Base-by-base conservation (phyloP, 2,113 vertebrate species). In the Nothocercus julius region DNA sequence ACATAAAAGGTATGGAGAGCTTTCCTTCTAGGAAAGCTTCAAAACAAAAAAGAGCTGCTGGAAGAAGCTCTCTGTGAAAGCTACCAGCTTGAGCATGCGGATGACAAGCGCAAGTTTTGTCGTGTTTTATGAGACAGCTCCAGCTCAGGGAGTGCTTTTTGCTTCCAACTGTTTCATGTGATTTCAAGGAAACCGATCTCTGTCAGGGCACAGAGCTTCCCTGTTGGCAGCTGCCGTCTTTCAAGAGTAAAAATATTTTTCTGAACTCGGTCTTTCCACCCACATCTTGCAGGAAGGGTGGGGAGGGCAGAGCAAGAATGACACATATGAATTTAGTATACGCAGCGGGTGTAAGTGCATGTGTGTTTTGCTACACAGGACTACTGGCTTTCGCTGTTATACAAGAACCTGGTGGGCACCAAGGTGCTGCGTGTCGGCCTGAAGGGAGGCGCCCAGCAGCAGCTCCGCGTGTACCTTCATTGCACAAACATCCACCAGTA, bases 381-480 rank as follows among this genome's bases (percentile, higher is more conserved):
- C 95, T 99, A 99, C 32, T 99, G 99, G 99, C 97, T 99, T 3
- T 99, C 99, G 1, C 94, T 99, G 51, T 96, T 99, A 42, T 99
- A 99, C 92, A 99, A 99, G 98, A 98, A 97, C 40, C 97, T 99
- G 18, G 99, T 99, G 22, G 99, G 99, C 62, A 97, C 97, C 45
- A 98, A 97, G 49, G 99, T 99, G 67, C 89, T 99, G 82, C 95
- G 90, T 19, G 94, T 97, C 0, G 22, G 74, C 22, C 91, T 97
- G 79, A 69, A 27, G 13, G 92, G 93, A 62, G 62, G 69, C 0
- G 5, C 96, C 1, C 49, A 96, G 81, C 88, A 17, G 61, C 97
- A 92, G 45, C 97, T 99, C 30, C 97, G 99, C 2, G 93, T 99
- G 16, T 99, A 99, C 82, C 98, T 99, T 89, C 99, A 99, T 81